A percentile compares a stretch with the other conserved stretches of the same genome.
These are phyloP conservation scores for Oreochromis mossambicus DNA, from an alignment of 2,797 vertebrate genomes.

Conservation along the genomic window DNA sequence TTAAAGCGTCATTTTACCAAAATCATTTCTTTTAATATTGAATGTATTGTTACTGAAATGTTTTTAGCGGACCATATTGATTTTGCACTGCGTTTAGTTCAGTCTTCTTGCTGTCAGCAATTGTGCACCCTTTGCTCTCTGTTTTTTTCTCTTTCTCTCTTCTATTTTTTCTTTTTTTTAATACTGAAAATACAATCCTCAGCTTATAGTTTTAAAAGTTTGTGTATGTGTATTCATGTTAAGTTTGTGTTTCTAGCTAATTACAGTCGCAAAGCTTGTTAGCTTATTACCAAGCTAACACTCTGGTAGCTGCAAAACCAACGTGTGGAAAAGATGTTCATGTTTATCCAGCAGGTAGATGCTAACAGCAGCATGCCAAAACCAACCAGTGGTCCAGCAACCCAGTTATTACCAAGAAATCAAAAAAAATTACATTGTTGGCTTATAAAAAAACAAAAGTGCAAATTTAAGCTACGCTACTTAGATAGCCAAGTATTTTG, in stretches of 20 bases:
- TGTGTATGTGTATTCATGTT: not conserved
- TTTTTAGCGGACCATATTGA: not conserved
- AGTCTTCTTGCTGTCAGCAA: not conserved
- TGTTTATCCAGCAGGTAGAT: not conserved
- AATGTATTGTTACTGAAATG: not conserved
- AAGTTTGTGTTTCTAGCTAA: not conserved
- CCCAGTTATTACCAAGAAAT: not conserved
- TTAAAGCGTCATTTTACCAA: not conserved
- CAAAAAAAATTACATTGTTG: not conserved
- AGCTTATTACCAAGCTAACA: not conserved
- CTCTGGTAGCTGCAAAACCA: not conserved
- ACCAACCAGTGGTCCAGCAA: not conserved
- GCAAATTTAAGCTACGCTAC: not conserved
- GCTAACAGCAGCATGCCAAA: not conserved
- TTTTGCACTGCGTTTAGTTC: not conserved
- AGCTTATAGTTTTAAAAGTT: not conserved
- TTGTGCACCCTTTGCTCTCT: not conserved
- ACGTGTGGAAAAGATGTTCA: not conserved
- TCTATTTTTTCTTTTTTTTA: not conserved
- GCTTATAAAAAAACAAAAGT: not conserved
- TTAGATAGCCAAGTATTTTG: not conserved
- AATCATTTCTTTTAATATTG: not conserved
- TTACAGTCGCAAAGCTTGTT: not conserved
- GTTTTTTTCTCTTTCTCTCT: not conserved
- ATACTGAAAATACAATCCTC: rapidly evolving